These are phyloP conservation scores for Darevskia nairensis DNA, from an alignment of 2,797 vertebrate species.

Conservation along the genomic window DNA sequence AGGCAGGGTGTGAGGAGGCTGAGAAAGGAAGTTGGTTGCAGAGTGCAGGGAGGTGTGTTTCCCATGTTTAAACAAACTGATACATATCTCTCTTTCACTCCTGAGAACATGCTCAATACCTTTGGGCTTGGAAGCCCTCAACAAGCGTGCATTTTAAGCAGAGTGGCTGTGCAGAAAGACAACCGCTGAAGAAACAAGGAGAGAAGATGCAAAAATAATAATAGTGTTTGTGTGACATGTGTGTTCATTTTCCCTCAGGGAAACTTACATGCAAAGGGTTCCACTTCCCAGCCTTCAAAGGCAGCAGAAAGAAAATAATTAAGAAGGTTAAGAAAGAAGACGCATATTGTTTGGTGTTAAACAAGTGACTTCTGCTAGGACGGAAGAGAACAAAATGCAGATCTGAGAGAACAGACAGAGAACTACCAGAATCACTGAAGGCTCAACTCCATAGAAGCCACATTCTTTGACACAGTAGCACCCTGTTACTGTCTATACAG, in stretches of 20 bases:
- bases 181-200: not conserved
- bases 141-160: slow-evolving; percentile 31
- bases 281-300: slow-evolving; percentile 94
- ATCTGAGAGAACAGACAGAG: slow-evolving; percentile 37
- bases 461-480: not conserved
- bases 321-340: slow-evolving; percentile 75
- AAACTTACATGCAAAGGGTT: slow-evolving; percentile 97
- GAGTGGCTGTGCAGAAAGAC: not conserved
- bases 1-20: not conserved
- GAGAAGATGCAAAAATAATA: not conserved
- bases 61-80: not conserved
- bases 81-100: not conserved
- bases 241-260: slow-evolving; percentile 22
- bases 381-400: slow-evolving; percentile 13
- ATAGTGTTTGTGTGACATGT: not conserved
- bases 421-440: not conserved
- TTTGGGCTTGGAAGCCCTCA: not conserved
- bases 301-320: slow-evolving; percentile 80
- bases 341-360: slow-evolving; percentile 58
- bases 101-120: slow-evolving; percentile 2
- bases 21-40: not conserved
- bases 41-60: not conserved
- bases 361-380: slow-evolving; percentile 39
- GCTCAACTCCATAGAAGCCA: not conserved
- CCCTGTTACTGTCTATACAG: not conserved